Percentiles rank a stretch among this genome's conserved stretches.
phyloP scores from a whole-genome alignment of 1,140 invertebrate genomes.

The Drosophila nannoptera region DNA sequence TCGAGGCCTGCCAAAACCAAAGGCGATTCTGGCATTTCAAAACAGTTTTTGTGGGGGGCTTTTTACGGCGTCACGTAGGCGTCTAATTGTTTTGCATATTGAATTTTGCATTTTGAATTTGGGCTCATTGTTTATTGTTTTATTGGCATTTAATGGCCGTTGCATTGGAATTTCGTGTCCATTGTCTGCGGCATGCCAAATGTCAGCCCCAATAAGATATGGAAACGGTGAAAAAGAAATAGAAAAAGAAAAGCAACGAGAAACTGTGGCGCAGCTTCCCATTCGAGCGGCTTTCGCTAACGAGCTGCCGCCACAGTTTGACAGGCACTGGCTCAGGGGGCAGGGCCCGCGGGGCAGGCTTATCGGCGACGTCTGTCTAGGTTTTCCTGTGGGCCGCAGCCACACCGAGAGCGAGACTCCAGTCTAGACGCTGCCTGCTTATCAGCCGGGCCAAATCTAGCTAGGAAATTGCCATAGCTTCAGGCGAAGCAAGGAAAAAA shows the following conservation, averaged over 20 bases:
- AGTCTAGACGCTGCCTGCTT: constrained; percentile 63
- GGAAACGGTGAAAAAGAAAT: background rate
- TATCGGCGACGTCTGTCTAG: constrained; percentile 57
- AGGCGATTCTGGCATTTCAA: constrained; percentile 35
- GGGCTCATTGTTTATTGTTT: constrained; percentile 46
- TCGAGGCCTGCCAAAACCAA: constrained; percentile 44
- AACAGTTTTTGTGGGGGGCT: constrained; percentile 27
- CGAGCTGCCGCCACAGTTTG: constrained; percentile 16
- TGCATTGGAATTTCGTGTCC: constrained; percentile 4
- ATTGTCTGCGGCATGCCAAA: constrained; percentile 25
- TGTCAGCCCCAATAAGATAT: constrained; percentile 10
- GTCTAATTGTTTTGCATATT: constrained; percentile 71
- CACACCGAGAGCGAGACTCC: constrained; percentile 14
- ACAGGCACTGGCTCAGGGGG: constrained; percentile 27
- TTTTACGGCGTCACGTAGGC: constrained; percentile 52
- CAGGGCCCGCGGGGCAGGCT: constrained; percentile 30
- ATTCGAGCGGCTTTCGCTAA: constrained; percentile 36
- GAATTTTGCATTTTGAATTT: constrained; percentile 48
- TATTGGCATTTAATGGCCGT: constrained; percentile 53
- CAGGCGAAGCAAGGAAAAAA: constrained; percentile 2
- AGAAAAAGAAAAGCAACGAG: background rate
- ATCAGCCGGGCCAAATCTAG: constrained; percentile 56
- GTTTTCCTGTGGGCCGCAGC: constrained; percentile 52
- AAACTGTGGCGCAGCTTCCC: constrained; percentile 20
- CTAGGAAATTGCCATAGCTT: constrained; percentile 62